Evolutionary conservation across 1,140 invertebrate species (phyloP).

Genomic region (Drosophila mauritiana): DNA sequence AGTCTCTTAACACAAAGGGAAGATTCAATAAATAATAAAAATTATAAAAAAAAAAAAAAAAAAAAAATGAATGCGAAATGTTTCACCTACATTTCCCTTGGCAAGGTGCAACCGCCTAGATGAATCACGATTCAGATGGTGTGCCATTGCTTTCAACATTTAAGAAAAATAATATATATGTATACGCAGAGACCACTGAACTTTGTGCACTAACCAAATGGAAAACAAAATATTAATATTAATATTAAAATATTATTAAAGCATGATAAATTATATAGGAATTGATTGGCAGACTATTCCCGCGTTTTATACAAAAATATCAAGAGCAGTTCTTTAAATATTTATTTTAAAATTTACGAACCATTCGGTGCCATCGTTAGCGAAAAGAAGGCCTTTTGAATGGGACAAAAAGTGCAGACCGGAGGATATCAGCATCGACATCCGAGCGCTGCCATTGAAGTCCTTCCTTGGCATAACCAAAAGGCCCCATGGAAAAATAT

Average conservation of each 20-base stretch:
- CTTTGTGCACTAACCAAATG: not conserved
- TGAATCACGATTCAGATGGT: not conserved
- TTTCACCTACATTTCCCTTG: slow-evolving; percentile 49
- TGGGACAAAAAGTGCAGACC: not conserved
- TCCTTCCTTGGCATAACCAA: slow-evolving; percentile 13
- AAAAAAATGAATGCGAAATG: slow-evolving; percentile 49
- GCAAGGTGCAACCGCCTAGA: slow-evolving; percentile 3
- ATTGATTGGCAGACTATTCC: too few species aligned
- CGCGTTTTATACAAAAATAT: too few species aligned
- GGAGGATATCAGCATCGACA: slow-evolving; percentile 28
- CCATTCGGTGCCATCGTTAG: slow-evolving; percentile 1
- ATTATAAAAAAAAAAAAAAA: too few species aligned
- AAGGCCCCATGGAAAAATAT: slow-evolving; percentile 42
- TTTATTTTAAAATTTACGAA: slow-evolving; percentile 5
- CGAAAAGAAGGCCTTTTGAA: not conserved
- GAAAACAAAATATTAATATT: not conserved
- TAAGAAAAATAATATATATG: not conserved
- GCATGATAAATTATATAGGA: too few species aligned
- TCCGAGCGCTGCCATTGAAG: slow-evolving; percentile 12
- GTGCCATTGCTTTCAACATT: not conserved
- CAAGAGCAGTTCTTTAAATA: not conserved
- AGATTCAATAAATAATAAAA: too few species aligned
- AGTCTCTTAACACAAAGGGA: too few species aligned
- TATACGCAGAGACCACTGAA: slow-evolving; percentile 3
- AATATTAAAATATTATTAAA: too few species aligned